Evolutionary conservation across 2,113 vertebrate genomes (phyloP).

Genomic region (Australoheros scitulus): DNA sequence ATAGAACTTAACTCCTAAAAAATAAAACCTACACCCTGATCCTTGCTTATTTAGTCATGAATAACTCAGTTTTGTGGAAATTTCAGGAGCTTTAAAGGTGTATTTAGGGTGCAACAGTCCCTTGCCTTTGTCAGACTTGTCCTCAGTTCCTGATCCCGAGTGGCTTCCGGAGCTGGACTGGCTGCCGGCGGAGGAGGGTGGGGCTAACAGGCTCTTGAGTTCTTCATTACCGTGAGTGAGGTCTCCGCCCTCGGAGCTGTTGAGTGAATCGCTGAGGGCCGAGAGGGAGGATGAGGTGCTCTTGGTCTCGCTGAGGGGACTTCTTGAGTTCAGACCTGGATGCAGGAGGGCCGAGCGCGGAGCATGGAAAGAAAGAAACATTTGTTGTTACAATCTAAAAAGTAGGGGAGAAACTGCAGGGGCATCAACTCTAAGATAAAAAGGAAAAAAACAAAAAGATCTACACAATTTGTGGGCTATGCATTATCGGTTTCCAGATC

Average conservation of each 20-base stretch:
- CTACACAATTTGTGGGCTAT: neutral
- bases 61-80: neutral
- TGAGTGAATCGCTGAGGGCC: conserved; percentile 95
- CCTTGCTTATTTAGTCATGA: neutral
- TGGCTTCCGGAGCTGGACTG: conserved; percentile 89
- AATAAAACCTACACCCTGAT: neutral
- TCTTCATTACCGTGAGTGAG: conserved; percentile 86
- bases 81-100: neutral
- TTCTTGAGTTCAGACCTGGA: conserved; percentile 85
- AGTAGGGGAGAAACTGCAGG: neutral
- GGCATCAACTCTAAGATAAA: neutral
- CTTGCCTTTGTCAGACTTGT: conserved; percentile 96
- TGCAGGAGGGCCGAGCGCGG: neutral
- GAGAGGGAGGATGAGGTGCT: conserved; percentile 95
- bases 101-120: neutral
- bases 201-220: conserved; percentile 89
- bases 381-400: neutral
- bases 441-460: neutral
- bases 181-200: conserved; percentile 88
- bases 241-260: conserved; percentile 93
- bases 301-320: conserved; percentile 88
- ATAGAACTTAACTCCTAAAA: neutral
- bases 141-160: conserved; percentile 87
- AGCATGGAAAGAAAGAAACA: neutral
- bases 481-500: neutral